Base-by-base conservation (phyloP, 1,140 invertebrate genomes). In the Nymphalis io region DNA sequence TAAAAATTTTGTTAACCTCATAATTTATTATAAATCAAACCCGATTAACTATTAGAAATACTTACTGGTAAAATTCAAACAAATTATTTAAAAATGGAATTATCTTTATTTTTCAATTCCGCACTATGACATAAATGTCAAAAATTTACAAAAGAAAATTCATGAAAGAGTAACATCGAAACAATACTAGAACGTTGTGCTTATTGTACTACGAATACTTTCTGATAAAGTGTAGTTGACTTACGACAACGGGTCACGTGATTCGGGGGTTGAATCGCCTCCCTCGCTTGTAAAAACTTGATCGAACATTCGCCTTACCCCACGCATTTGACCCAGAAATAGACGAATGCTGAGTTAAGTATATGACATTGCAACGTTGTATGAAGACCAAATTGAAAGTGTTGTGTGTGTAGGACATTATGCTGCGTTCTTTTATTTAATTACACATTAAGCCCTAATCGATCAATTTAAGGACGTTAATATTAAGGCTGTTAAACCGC, bases 271-370 rank as follows among this genome's bases (percentile, higher is more conserved):
- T 16, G 60, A 55, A 63, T 38, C 44, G 27, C 46, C 60, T 15
- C 60, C 60, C 46, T n/a, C 46, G 38, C 60, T 63, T 51, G 60
- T 63, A 63, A 63, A 53, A 51, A 51, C 60, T 63, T 63, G 60
- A 63, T 63, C 60, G 60, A 63, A 63, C 60, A 20, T 63, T 63
- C 60, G 46, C 60, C 60, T 63, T 51, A 55, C 21, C 51, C 60
- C 60, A 63, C 60, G 53, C 46, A 46, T 46, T 53, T 63, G 60
- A 63, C 60, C 60, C 60, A 63, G 60, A 63, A 63, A 63, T 55
- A 55, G 51, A 53, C 10, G 46, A 38, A 18, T 63, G 58, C 18
- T 27, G 10, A 63, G 27, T 51, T 53, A 48, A 48, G 33, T 12
- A 23, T 62, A 48, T 51, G 15, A 20, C 51, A 51, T 13, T 44